These are phyloP conservation scores for Spisula subtruncata DNA, from an alignment of 2,888 invertebrate species.

Conservation along the genomic window DNA sequence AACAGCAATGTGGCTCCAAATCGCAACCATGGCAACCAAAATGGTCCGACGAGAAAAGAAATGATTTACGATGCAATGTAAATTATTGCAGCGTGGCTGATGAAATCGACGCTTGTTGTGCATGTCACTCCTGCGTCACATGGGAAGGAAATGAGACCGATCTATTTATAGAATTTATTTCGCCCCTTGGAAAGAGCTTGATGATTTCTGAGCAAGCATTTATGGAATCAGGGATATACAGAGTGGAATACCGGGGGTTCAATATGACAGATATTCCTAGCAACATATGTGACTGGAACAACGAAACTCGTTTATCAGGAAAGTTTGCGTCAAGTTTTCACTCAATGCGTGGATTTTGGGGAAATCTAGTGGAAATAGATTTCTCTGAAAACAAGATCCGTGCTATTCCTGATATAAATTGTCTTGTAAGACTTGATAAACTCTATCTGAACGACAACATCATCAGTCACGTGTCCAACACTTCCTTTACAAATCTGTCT, in stretches of 20 bases:
- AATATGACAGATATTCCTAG: conserved; percentile 55
- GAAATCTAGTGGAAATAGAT: conserved; percentile 36
- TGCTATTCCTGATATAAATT: conserved; percentile 43
- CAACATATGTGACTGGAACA: conserved; percentile 55
- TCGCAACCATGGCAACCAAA: conserved; percentile 43
- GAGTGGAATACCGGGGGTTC: not conserved
- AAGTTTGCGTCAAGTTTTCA: not conserved
- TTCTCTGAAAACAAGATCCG: conserved; percentile 37
- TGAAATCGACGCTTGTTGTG: conserved; percentile 40
- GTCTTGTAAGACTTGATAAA: conserved; percentile 39
- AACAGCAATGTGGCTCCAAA: not conserved
- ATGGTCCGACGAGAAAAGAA: not conserved
- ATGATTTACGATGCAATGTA: conserved; percentile 8
- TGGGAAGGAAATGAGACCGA: conserved; percentile 39
- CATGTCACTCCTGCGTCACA: conserved; percentile 16
- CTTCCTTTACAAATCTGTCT: conserved; percentile 39
- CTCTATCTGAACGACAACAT: conserved; percentile 33
- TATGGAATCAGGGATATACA: conserved; percentile 32
- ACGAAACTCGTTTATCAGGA: not conserved
- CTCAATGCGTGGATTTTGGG: conserved; percentile 28
- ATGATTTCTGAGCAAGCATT: conserved; percentile 4
- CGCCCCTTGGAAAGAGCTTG: conserved; percentile 42
- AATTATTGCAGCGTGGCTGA: not conserved
- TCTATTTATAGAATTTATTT: conserved; percentile 46
- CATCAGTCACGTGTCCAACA: conserved; percentile 38